Evolutionary conservation across 2,888 invertebrate genomes (phyloP).

Genomic region (Drosophila rubida): DNA sequence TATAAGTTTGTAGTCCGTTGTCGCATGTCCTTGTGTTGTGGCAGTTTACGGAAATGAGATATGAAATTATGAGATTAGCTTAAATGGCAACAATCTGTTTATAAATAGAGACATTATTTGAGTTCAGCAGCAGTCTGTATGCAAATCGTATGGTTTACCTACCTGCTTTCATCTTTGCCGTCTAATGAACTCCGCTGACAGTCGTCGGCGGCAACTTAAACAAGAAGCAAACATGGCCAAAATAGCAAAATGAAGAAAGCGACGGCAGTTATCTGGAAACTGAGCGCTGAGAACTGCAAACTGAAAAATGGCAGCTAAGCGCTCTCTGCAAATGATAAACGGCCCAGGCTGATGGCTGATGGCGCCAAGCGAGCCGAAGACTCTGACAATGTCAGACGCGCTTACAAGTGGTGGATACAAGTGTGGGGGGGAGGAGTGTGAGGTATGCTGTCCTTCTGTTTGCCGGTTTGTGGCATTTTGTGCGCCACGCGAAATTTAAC

Average conservation of each 20-base stretch:
- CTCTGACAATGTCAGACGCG: constrained; percentile 32
- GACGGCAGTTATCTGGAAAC: background rate
- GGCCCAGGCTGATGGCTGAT: constrained; percentile 66
- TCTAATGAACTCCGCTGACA: constrained; percentile 68
- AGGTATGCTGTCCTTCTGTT: constrained; percentile 7
- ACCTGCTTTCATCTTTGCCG: constrained; percentile 20
- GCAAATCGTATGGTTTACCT: constrained; percentile 37
- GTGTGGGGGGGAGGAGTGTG: background rate
- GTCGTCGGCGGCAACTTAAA: constrained; percentile 15
- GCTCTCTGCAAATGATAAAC: constrained; percentile 67
- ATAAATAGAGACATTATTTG: constrained; percentile 21
- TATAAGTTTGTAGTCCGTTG: background rate
- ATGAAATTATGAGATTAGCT: constrained; percentile 27
- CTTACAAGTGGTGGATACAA: background rate
- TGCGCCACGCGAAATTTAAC: constrained; percentile 75
- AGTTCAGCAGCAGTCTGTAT: constrained; percentile 7
- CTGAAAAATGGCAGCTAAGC: constrained; percentile 30
- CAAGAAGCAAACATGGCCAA: constrained; percentile 1
- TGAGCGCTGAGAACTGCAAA: constrained; percentile 7
- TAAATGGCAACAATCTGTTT: constrained; percentile 31
- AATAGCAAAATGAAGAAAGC: constrained; percentile 15
- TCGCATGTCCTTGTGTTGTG: background rate
- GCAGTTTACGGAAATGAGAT: constrained; percentile 21
- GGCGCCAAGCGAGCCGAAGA: constrained; percentile 59
- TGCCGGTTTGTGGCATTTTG: constrained; percentile 43